phyloP scores from a whole-genome alignment of 2,888 invertebrate species.

The Lymantria monacha region DNA sequence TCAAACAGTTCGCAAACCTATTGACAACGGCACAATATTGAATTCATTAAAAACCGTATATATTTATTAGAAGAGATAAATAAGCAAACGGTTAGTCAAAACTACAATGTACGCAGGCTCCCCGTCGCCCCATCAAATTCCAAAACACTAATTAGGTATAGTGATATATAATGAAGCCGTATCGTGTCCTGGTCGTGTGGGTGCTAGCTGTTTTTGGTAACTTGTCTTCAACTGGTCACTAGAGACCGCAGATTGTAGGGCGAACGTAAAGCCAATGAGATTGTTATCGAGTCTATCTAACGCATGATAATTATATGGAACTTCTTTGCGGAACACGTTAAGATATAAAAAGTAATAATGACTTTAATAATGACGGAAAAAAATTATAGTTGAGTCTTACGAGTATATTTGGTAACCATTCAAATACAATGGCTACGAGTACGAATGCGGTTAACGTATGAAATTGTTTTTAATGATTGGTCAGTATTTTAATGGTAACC shows the following conservation, averaged over 20 bases:
- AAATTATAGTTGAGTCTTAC: not conserved
- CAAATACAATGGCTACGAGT: too few relatives aligned
- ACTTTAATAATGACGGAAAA: slow-evolving; percentile 2
- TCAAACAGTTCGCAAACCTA: too few relatives aligned
- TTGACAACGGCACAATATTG: too few relatives aligned
- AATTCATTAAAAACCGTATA: too few relatives aligned
- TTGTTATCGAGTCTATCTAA: slow-evolving; percentile 21
- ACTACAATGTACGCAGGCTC: slow-evolving; percentile 1
- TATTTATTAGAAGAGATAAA: too few relatives aligned
- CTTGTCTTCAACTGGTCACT: slow-evolving; percentile 44
- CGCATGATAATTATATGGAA: slow-evolving; percentile 20
- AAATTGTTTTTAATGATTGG: too few relatives aligned
- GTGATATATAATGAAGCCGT: slow-evolving; percentile 22
- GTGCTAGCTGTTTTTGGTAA: slow-evolving; percentile 61
- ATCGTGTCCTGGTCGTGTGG: slow-evolving; percentile 62
- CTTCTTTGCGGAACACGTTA: slow-evolving; percentile 4
- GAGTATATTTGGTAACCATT: too few relatives aligned
- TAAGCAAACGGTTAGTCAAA: too few relatives aligned
- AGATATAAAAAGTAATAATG: slow-evolving; percentile 6
- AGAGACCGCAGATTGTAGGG: slow-evolving; percentile 41
- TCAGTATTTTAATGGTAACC: too few relatives aligned
- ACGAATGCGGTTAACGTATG: too few relatives aligned
- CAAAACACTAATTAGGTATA: slow-evolving; percentile 36
- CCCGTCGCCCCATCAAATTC: slow-evolving; percentile 12
- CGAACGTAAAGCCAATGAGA: slow-evolving; percentile 27